phyloP scores from a whole-genome alignment of 2,797 vertebrate genomes.

The Zalophus californianus region DNA sequence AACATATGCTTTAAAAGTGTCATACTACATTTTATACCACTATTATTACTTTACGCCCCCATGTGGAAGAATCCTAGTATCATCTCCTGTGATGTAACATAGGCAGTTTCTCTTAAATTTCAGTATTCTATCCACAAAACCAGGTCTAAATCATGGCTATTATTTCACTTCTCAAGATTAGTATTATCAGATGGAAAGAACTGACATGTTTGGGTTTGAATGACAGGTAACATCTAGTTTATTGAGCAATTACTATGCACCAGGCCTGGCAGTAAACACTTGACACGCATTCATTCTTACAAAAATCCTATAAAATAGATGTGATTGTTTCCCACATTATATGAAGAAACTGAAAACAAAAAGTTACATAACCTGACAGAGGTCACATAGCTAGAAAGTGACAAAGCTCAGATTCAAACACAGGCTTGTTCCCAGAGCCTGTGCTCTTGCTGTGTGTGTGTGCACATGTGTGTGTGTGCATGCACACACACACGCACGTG shows the following conservation, averaged over 20 bases:
- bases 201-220: neutral
- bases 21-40: neutral
- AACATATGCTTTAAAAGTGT: slow-evolving; percentile 31
- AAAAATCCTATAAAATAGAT: neutral
- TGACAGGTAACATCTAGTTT: neutral
- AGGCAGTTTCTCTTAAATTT: neutral
- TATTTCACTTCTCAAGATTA: neutral
- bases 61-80: neutral
- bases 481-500: too few relatives aligned
- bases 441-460: neutral
- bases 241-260: neutral
- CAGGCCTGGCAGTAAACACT: neutral
- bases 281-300: neutral
- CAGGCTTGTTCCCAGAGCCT: neutral
- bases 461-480: too few relatives aligned
- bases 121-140: neutral
- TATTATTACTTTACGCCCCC: neutral
- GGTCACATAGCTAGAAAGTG: neutral
- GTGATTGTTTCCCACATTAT: neutral
- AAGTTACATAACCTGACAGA: neutral
- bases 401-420: neutral
- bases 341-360: neutral
- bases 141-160: neutral
- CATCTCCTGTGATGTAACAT: neutral
- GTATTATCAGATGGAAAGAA: neutral